These are phyloP conservation scores for Vombatus ursinus DNA, from an alignment of 2,113 vertebrate genomes.

Conservation along the genomic window DNA sequence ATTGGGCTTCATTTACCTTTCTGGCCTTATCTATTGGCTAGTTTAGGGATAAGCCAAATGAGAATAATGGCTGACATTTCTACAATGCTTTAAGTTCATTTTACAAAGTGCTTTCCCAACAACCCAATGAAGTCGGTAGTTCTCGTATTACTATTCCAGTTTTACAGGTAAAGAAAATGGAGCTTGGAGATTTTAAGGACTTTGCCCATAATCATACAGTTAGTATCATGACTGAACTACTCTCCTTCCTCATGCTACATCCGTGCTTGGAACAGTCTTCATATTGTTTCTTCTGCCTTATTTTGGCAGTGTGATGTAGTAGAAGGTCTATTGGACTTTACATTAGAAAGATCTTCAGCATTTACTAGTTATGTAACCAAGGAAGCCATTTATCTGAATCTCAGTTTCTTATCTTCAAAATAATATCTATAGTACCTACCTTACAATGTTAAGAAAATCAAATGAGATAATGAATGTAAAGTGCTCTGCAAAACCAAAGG, in stretches of 20 bases:
- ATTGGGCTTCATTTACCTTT: not conserved
- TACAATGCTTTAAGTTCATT: not conserved
- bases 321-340: not conserved
- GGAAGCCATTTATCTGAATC: not conserved
- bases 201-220: not conserved
- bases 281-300: not conserved
- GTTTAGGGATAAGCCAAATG: not conserved
- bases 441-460: not conserved
- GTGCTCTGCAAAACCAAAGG: not conserved
- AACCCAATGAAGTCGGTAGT: not conserved
- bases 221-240: not conserved
- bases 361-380: not conserved
- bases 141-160: not conserved
- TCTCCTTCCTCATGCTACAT: not conserved
- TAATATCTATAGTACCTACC: not conserved
- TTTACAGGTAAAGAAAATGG: not conserved
- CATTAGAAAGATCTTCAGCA: not conserved
- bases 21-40: not conserved
- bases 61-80: not conserved
- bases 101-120: not conserved
- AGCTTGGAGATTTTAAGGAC: not conserved
- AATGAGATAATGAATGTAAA: not conserved
- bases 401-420: not conserved
- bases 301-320: not conserved
- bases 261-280: not conserved